Conservation (phyloP, 2,797 vertebrate species). For the Cyclopterus lumpus region DNA sequence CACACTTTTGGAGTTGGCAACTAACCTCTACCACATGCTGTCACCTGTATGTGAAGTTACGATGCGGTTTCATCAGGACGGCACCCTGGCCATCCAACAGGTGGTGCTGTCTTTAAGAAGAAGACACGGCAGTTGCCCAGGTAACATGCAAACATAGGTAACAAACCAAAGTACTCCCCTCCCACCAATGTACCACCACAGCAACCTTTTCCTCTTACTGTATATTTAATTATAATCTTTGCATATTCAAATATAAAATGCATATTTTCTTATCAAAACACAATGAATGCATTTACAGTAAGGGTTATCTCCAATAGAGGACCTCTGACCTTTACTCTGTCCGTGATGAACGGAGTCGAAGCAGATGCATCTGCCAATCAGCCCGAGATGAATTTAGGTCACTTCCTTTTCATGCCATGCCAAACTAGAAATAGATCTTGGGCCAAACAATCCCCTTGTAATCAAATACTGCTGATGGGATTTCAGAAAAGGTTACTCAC, state of each 20-base stretch:
- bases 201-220: neutral
- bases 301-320: constrained; percentile 11
- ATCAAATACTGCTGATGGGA: constrained; percentile 55
- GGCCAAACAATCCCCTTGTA: constrained; percentile 47
- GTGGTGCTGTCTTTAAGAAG: constrained; percentile 42
- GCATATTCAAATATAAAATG: neutral
- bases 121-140: constrained; percentile 12
- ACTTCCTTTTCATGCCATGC: constrained; percentile 66
- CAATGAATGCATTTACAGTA: neutral
- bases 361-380: constrained; percentile 78
- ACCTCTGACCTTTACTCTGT: constrained; percentile 4
- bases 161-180: constrained; percentile 1
- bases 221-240: neutral
- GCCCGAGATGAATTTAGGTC: constrained; percentile 66
- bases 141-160: constrained; percentile 15
- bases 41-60: constrained; percentile 70
- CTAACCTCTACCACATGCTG: constrained; percentile 71
- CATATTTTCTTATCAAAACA: constrained; percentile 8
- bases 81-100: constrained; percentile 28
- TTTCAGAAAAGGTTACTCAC: constrained; percentile 40
- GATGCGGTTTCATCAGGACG: constrained; percentile 9
- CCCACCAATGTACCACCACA: constrained; percentile 2
- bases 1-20: constrained; percentile 65
- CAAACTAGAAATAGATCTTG: constrained; percentile 51
- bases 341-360: constrained; percentile 31